phyloP scores from a whole-genome alignment of 30 jellyfish, hydroid and myxozoan genomes.

The Turritopsis rubra region DNA sequence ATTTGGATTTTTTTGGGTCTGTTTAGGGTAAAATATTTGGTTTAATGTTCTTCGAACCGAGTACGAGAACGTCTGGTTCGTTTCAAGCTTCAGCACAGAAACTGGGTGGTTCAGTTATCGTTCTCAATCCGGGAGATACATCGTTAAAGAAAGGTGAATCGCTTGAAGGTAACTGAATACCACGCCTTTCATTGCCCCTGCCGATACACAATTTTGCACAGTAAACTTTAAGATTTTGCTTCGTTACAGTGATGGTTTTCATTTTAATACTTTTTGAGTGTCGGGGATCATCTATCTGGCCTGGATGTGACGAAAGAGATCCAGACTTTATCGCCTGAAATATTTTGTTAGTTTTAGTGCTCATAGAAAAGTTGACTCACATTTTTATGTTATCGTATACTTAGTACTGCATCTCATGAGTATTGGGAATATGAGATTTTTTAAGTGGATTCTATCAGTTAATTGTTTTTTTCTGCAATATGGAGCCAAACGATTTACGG shows the following conservation, averaged over 20 bases:
- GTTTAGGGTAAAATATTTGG: constrained; percentile 88
- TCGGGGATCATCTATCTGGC: no score
- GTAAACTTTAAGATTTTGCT: no score
- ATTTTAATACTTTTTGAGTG: no score
- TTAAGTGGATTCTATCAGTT: neutral
- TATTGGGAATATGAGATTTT: neutral
- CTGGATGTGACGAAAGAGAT: no score
- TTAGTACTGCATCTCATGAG: neutral
- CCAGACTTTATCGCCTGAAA: no score
- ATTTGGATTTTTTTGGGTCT: no score
- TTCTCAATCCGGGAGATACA: constrained; percentile 80
- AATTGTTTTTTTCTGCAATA: neutral
- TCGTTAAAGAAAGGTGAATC: constrained; percentile 93
- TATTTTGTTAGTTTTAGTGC: no score
- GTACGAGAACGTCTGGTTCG: constrained; percentile 93
- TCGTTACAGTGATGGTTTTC: no score
- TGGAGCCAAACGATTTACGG: neutral
- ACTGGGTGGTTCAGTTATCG: constrained; percentile 94
- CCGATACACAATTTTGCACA: no score
- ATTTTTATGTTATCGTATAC: no score
- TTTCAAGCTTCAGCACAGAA: constrained; percentile 88
- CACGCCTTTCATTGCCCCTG: no score
- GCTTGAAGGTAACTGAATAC: constrained; percentile 75
- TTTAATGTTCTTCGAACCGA: constrained; percentile 78
- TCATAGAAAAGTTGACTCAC: no score